Percentiles rank a stretch among this genome's conserved stretches.
phyloP scores from a whole-genome alignment of 2,888 invertebrate genomes.

The Mesorhabditis sp. region DNA sequence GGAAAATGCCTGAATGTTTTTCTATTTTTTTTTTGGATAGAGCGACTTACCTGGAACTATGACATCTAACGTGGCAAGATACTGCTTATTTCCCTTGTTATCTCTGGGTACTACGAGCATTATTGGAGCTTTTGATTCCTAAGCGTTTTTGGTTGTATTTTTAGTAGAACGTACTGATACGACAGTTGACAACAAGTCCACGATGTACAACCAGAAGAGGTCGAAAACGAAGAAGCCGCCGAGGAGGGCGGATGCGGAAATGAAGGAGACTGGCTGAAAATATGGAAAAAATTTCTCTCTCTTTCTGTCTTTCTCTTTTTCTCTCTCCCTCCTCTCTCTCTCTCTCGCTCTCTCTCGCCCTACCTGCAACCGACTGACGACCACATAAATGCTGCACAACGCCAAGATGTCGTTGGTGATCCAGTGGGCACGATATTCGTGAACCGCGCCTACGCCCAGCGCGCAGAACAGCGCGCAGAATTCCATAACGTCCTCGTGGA shows the following conservation, averaged over 20 bases:
- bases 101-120: slow-evolving; percentile 36
- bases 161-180: not conserved
- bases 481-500: slow-evolving; percentile 37
- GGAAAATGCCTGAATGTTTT: slow-evolving; percentile 27
- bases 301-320: not conserved
- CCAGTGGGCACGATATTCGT: slow-evolving; percentile 33
- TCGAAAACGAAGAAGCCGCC: slow-evolving; percentile 34
- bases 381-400: slow-evolving; percentile 35
- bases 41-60: slow-evolving; percentile 31
- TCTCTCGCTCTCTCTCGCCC: not conserved
- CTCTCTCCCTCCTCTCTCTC: not conserved
- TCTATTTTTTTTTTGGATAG: not conserved
- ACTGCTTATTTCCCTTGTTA: slow-evolving; percentile 32
- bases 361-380: slow-evolving; percentile 32
- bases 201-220: slow-evolving; percentile 38
- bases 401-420: slow-evolving; percentile 38
- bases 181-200: slow-evolving; percentile 26
- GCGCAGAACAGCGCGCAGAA: slow-evolving; percentile 27
- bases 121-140: slow-evolving; percentile 22
- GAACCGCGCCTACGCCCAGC: slow-evolving; percentile 30
- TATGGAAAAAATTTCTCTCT: slow-evolving; percentile 5
- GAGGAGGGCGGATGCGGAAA: slow-evolving; percentile 28
- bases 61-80: slow-evolving; percentile 33
- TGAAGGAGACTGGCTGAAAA: slow-evolving; percentile 34
- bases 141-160: not conserved